phyloP scores from a whole-genome alignment of 2,888 invertebrate genomes.

The Eupelmus urozonus region DNA sequence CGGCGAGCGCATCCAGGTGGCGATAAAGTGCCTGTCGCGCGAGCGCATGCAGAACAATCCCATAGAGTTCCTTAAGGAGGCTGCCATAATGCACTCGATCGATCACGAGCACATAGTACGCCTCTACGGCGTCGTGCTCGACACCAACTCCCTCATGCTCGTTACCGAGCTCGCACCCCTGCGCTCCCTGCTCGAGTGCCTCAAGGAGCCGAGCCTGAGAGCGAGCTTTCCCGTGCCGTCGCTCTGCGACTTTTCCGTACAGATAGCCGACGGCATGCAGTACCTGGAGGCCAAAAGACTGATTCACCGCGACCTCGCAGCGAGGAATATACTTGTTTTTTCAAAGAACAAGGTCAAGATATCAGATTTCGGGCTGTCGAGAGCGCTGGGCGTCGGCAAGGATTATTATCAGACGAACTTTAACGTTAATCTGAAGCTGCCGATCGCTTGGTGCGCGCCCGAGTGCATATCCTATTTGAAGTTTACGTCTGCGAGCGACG shows the following conservation, averaged over 20 bases:
- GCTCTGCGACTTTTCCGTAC: slow-evolving; percentile 95
- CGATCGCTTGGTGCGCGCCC: slow-evolving; percentile 99
- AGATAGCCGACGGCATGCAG: slow-evolving; percentile 98
- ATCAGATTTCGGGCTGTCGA: slow-evolving; percentile 97
- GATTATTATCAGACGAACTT: slow-evolving; percentile 99
- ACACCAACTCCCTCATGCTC: slow-evolving; percentile 88
- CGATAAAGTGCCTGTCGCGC: slow-evolving; percentile 96
- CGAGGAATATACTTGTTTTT: slow-evolving; percentile 98
- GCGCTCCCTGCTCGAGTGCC: slow-evolving; percentile 95
- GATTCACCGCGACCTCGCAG: slow-evolving; percentile 98
- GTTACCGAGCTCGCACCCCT: slow-evolving; percentile 97
- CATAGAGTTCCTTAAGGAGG: slow-evolving; percentile 97
- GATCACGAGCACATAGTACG: slow-evolving; percentile 98
- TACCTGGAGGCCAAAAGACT: slow-evolving; percentile 97
- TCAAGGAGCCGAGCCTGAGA: slow-evolving; percentile 93
- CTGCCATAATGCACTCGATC: slow-evolving; percentile 98
- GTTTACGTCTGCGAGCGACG: slow-evolving; percentile 97
- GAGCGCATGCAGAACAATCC: slow-evolving; percentile 98
- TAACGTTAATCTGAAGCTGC: slow-evolving; percentile 96
- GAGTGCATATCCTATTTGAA: slow-evolving; percentile 97
- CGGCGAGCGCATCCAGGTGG: slow-evolving; percentile 95
- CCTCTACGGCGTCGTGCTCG: slow-evolving; percentile 97
- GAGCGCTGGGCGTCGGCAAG: slow-evolving; percentile 97
- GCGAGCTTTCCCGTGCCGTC: slow-evolving; percentile 95
- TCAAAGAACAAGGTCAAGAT: slow-evolving; percentile 98